Evolutionary conservation across 2,797 vertebrate genomes (phyloP).

Genomic region (Centroberyx gerrardi): DNA sequence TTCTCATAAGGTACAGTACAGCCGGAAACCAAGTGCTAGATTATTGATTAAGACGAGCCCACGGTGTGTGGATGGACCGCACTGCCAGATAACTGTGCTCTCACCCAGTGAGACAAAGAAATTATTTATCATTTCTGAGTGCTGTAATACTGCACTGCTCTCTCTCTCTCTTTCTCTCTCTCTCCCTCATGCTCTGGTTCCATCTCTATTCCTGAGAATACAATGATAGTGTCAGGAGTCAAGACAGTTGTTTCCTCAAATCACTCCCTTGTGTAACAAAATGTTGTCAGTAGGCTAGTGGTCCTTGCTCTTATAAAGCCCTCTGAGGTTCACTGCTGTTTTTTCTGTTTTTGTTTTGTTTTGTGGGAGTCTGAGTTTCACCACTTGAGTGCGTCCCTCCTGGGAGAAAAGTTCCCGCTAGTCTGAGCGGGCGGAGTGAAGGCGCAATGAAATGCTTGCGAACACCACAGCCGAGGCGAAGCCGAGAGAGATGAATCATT

Average conservation of each 20-base stretch:
- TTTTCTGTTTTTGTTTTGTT: conserved; percentile 26
- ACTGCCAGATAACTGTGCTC: no score
- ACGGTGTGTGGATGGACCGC: neutral
- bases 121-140: conserved; percentile 2
- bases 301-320: conserved; percentile 9
- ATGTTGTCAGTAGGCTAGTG: neutral
- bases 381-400: conserved; percentile 21
- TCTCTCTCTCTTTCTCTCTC: neutral
- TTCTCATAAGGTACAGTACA: conserved; percentile 91
- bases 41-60: neutral
- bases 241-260: neutral
- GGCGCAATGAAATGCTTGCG: conserved; percentile 42
- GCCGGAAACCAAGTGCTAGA: neutral
- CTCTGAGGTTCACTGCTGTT: conserved; percentile 9
- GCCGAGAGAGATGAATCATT: conserved; percentile 74
- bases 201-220: neutral
- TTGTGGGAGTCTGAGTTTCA: conserved; percentile 7
- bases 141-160: neutral
- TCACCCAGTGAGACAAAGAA: neutral
- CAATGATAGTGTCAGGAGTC: conserved; percentile 12
- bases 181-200: neutral
- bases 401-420: conserved; percentile 42
- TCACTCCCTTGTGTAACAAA: conserved; percentile 11
- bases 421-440: conserved; percentile 60
- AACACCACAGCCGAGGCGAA: conserved; percentile 57